Conservation (phyloP, 2,888 invertebrate genomes). For the Melipona beecheii region DNA sequence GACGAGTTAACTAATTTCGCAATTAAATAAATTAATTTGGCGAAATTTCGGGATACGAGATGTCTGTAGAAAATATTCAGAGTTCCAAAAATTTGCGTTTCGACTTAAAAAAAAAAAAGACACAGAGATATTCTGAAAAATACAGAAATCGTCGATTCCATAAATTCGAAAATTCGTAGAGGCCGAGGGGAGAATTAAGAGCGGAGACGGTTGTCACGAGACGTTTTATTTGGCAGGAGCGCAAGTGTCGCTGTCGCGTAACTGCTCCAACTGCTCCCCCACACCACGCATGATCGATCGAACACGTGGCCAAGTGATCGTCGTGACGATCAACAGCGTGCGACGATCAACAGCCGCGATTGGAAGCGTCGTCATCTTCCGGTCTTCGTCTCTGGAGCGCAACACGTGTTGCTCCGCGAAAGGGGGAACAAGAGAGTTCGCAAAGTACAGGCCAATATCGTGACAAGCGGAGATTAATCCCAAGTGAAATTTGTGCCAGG, state of each 20-base stretch:
- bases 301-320: constrained; percentile 6
- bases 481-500: constrained; percentile 18
- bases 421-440: constrained; percentile 3
- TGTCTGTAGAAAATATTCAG: background rate
- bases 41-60: background rate
- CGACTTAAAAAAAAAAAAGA: background rate
- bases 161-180: no score
- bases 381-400: background rate
- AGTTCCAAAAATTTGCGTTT: background rate
- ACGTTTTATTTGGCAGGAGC: constrained; percentile 67
- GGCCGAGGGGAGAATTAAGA: background rate
- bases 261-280: background rate
- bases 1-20: no score
- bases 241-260: constrained; percentile 46
- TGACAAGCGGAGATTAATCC: constrained; percentile 52
- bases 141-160: background rate
- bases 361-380: background rate
- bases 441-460: constrained; percentile 53
- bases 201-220: constrained; percentile 35
- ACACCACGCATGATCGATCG: constrained; percentile 7
- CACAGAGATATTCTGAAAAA: no score
- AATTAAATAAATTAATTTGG: no score
- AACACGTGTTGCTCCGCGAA: background rate
- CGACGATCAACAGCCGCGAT: no score
- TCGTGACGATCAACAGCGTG: background rate